Conservation (phyloP, 2,797 vertebrate species). For the Scomberomorus guttatus region DNA sequence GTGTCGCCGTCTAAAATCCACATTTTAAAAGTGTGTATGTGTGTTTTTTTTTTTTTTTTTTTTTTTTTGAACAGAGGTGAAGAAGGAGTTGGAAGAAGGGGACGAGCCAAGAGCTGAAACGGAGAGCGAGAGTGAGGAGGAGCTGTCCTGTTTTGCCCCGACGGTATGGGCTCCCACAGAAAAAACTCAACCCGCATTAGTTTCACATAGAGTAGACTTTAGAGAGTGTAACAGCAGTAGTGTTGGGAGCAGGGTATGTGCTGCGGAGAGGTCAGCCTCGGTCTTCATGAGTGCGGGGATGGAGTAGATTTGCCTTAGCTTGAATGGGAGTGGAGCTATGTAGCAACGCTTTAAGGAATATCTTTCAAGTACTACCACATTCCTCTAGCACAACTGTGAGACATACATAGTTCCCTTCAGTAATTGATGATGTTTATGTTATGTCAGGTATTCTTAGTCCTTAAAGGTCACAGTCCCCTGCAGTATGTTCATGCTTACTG, state of each 20-base stretch:
- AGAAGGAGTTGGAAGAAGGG: conserved; percentile 90
- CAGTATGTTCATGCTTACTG: neutral
- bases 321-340: too few species aligned
- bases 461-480: neutral
- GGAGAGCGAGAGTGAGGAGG: conserved; percentile 94
- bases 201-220: too few species aligned
- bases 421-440: neutral
- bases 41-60: conserved; percentile 4
- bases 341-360: neutral
- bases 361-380: conserved; percentile 30
- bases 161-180: conserved; percentile 79
- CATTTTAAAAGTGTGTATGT: conserved; percentile 8
- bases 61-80: conserved; percentile 81
- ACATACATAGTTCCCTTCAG: neutral
- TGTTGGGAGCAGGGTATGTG: neutral
- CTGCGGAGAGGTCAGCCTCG: neutral
- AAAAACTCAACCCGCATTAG: too few species aligned
- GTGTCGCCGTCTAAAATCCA: too few species aligned
- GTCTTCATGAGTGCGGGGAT: neutral
- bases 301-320: neutral
- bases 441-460: neutral
- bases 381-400: neutral
- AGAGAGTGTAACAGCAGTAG: neutral
- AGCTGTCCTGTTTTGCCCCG: conserved; percentile 94
- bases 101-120: conserved; percentile 94